phyloP scores from a whole-genome alignment of 1,140 invertebrate species.

The Polypedilum vanderplanki region DNA sequence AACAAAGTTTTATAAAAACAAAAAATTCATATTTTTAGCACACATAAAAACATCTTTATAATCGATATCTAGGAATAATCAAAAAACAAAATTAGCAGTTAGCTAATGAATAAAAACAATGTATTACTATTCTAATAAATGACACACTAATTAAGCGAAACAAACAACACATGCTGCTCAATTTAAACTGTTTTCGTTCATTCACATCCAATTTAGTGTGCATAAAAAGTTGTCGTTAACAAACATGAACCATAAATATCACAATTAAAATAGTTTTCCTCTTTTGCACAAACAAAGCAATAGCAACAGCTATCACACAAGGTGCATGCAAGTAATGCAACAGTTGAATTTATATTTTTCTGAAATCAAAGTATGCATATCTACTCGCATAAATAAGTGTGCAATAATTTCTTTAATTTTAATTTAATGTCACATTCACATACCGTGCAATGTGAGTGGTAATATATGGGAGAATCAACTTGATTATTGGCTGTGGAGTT shows the following conservation, averaged over 20 bases:
- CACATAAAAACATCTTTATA: too few relatives aligned
- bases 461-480: constrained; percentile 11
- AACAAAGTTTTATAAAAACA: too few relatives aligned
- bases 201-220: neutral
- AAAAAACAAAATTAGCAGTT: too few relatives aligned
- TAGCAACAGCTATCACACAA: neutral
- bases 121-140: too few relatives aligned
- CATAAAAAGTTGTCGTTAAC: neutral
- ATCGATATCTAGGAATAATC: too few relatives aligned
- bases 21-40: too few relatives aligned
- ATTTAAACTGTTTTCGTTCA: neutral
- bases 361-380: neutral
- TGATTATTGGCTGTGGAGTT: constrained; percentile 11
- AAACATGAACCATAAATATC: constrained; percentile 19
- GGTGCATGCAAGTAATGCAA: too few relatives aligned
- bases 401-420: neutral
- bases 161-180: neutral
- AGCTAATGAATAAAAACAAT: too few relatives aligned
- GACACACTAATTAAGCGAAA: too few relatives aligned
- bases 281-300: neutral
- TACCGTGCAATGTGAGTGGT: neutral
- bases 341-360: too few relatives aligned
- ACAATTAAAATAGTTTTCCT: neutral
- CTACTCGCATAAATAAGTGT: neutral
- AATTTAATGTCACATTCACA: constrained; percentile 13